These are phyloP conservation scores for Pseudochaenichthys georgianus DNA, from an alignment of 2,797 vertebrate species.

Conservation along the genomic window DNA sequence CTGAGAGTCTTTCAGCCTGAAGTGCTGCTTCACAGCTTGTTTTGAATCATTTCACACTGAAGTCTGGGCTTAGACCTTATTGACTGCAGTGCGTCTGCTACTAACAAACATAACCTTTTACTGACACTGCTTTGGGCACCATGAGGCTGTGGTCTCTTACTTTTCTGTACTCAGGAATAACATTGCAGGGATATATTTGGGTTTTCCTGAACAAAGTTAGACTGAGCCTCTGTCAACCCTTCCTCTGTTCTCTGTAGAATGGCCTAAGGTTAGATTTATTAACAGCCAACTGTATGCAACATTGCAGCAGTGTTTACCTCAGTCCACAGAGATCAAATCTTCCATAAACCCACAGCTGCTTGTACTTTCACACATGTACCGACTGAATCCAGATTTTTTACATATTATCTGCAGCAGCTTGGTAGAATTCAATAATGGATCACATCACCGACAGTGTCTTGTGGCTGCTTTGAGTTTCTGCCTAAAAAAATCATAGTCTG, in stretches of 20 bases:
- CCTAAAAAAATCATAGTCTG: neutral
- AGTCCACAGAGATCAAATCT: slow-evolving; percentile 11
- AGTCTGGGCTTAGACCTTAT: slow-evolving; percentile 12
- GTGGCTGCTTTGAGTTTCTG: slow-evolving; percentile 7
- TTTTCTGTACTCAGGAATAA: slow-evolving; percentile 27
- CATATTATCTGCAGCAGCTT: slow-evolving; percentile 23
- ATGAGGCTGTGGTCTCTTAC: slow-evolving; percentile 24
- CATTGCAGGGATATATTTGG: slow-evolving; percentile 11
- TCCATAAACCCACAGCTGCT: slow-evolving; percentile 18
- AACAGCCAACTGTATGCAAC: neutral
- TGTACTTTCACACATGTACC: slow-evolving; percentile 7
- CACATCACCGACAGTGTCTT: slow-evolving; percentile 9
- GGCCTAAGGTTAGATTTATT: slow-evolving; percentile 3
- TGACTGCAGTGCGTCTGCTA: slow-evolving; percentile 36
- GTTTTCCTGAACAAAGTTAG: slow-evolving; percentile 6
- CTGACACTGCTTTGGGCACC: slow-evolving; percentile 23
- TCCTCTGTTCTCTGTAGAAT: slow-evolving; percentile 5
- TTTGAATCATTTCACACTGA: slow-evolving; percentile 27
- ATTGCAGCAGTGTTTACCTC: slow-evolving; percentile 22
- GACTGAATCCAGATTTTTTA: slow-evolving; percentile 16
- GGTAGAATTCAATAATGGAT: slow-evolving; percentile 32
- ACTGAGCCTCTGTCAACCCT: neutral
- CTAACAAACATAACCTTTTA: slow-evolving; percentile 46
- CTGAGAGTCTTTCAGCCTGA: slow-evolving; percentile 33
- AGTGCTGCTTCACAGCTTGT: slow-evolving; percentile 19